Evolutionary conservation across 2,113 vertebrate genomes (phyloP), one percentile per base, ranked within the genome.

Genomic region (Nothobranchius furzeri): DNA sequence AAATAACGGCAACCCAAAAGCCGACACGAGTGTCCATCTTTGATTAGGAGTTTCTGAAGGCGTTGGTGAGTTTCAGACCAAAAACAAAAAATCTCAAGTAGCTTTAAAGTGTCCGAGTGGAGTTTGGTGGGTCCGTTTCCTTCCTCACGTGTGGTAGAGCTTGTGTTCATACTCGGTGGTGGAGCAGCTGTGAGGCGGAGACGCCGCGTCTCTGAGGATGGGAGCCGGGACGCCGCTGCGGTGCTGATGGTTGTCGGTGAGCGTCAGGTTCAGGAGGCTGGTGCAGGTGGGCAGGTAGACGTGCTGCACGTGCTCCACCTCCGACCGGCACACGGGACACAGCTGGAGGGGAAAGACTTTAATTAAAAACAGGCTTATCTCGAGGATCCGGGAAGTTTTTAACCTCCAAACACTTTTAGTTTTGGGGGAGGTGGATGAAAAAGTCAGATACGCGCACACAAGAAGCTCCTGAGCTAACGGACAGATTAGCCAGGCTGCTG

Each of bases 211-310:
- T 53, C 90, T 79, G 84, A 82, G 90, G 62, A 93, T 92, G 69
- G 92, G 82, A 0, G 70, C 12, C 0, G 92, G 90, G 48, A 88
- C 72, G 78, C 53, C 52, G 64, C 76, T 83, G 72, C 78, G 84
- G 35, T 78, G 81, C 0, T 88, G 90, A 67, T 89, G 87, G 82
- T 86, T 81, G 82, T 88, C 82, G 0, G 94, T 93, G 55, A 95
- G 83, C 51, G 95, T 93, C 73, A 99, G 93, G 85, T 93, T 98
- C 67, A 99, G 95, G 1, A 99, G 94, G 86, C 96, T 99, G 87
- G 95, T 95, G 90, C 97, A 97, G 24, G 96, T 97, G 65, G 98
- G 98, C 84, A 99, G 90, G 79, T 97, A 99, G 78, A 99, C 92
- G 1, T 98, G 96, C 91, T 99, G 97, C 57, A 98, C 93, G 5